Conservation (phyloP, 1,140 invertebrate species). For the Popillia japonica region DNA sequence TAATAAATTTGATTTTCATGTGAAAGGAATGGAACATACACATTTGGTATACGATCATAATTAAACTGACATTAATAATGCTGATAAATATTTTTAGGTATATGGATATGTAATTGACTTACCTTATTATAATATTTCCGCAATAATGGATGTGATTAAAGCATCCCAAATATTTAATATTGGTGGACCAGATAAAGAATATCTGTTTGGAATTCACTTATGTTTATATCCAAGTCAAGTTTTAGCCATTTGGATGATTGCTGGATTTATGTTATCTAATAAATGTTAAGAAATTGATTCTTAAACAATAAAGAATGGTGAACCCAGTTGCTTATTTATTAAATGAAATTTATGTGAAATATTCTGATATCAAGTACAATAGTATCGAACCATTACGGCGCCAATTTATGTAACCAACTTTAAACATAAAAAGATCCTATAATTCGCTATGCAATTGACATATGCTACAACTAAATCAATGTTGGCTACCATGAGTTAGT, state of each 20-base stretch:
- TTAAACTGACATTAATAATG: neutral
- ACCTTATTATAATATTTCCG: conserved; percentile 40
- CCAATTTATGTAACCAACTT: neutral
- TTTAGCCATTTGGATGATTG: conserved; percentile 43
- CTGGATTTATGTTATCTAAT: conserved; percentile 31
- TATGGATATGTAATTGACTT: conserved; percentile 42
- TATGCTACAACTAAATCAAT: no score
- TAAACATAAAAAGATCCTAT: neutral
- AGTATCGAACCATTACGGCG: neutral
- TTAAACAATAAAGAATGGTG: conserved; percentile 20
- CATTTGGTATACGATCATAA: neutral
- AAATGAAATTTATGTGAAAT: neutral
- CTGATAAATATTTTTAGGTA: conserved; percentile 40
- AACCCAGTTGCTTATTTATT: neutral
- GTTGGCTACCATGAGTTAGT: neutral
- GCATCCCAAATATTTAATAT: conserved; percentile 35
- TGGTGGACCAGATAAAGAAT: conserved; percentile 40
- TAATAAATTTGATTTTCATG: conserved; percentile 7
- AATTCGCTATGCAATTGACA: neutral
- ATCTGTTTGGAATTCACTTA: conserved; percentile 40
- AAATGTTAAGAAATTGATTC: neutral
- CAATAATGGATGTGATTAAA: conserved; percentile 41
- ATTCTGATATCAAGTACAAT: neutral
- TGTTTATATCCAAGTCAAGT: conserved; percentile 44
- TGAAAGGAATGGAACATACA: conserved; percentile 5